Evolutionary conservation across 2,113 vertebrate genomes (phyloP), one percentile per base, ranked within the genome.

Genomic region (Gymnobelideus leadbeateri): DNA sequence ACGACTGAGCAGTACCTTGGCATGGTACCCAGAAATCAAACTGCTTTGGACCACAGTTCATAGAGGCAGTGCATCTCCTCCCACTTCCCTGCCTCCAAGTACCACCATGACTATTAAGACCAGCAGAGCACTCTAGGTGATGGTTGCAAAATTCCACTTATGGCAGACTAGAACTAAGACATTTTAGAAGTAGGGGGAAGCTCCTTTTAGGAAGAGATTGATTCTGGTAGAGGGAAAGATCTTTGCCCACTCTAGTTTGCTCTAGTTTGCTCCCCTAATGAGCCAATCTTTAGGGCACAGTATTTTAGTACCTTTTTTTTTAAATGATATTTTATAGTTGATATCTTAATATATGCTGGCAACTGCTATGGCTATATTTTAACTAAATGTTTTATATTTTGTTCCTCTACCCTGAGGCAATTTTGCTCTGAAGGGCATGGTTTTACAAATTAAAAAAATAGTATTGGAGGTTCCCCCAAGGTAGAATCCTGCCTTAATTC

Each of bases 401-500:
- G 1, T 54, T 95, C n/a, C 10, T 46, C 0, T 93, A 16, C 61
- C 92, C 28, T 94, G 89, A 95, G 43, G 89, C 47, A 91, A 92
- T 61, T 47, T 55, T 91, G 50, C 94, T 37, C 91, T 91, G 89
- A 50, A 90, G 89, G 89, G 25, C 47, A 90, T 55, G 6, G 8
- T 94, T 91, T 53, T 16, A 94, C 77, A 90, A 52, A 26, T 89
- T 92, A 89, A 46, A 95, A 53, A 93, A 55, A 92, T 23, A 68
- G 10, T 55, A 89, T 95, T 95, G 91, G 47, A 96, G 50, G 77
- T n/a, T 2, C 95, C 61, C 43, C 68, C 94, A 26, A 52, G 95
- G 37, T 52, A 96, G 96, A 95, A 92, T 51, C 14, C 46, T 94
- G 24, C 51, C 94, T 95, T 43, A 92, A 94, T 93, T 98, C 98